Conservation (phyloP, 2,888 invertebrate species). For the Hydrotaea cyrtoneurina region DNA sequence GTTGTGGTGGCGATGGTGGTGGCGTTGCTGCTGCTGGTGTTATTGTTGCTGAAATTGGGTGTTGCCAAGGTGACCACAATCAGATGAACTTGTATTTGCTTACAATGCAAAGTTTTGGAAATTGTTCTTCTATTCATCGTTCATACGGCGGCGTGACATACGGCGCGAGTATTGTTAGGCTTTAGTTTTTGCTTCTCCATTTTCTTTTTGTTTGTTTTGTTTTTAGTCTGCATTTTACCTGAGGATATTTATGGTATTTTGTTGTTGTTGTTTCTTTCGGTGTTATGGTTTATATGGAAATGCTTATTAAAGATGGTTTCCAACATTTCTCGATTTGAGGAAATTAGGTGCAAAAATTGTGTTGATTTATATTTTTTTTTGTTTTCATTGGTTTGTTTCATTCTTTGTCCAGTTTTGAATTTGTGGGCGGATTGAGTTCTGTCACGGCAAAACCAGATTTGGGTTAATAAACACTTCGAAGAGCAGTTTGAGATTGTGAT, state of each 20-base stretch:
- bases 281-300: constrained; percentile 48
- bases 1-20: constrained; percentile 28
- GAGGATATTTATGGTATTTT: constrained; percentile 56
- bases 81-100: constrained; percentile 67
- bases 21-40: constrained; percentile 37
- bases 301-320: constrained; percentile 30
- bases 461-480: too few relatives aligned
- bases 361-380: too few relatives aligned
- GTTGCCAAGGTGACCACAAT: constrained; percentile 64
- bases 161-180: background rate
- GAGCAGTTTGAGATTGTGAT: too few relatives aligned
- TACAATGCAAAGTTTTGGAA: constrained; percentile 59
- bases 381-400: too few relatives aligned
- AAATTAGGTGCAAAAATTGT: constrained; percentile 43
- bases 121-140: constrained; percentile 35
- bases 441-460: too few relatives aligned
- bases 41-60: constrained; percentile 60
- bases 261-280: background rate
- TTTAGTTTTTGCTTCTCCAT: background rate
- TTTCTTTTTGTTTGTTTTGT: background rate
- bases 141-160: background rate
- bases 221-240: constrained; percentile 2
- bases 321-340: constrained; percentile 10
- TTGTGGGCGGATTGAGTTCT: constrained; percentile 14
- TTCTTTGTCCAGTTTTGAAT: constrained; percentile 21